A percentile compares a stretch with the other conserved stretches of the same genome.
Evolutionary conservation across 2,888 invertebrate genomes (phyloP).

Genomic region (Eilema sororculum): DNA sequence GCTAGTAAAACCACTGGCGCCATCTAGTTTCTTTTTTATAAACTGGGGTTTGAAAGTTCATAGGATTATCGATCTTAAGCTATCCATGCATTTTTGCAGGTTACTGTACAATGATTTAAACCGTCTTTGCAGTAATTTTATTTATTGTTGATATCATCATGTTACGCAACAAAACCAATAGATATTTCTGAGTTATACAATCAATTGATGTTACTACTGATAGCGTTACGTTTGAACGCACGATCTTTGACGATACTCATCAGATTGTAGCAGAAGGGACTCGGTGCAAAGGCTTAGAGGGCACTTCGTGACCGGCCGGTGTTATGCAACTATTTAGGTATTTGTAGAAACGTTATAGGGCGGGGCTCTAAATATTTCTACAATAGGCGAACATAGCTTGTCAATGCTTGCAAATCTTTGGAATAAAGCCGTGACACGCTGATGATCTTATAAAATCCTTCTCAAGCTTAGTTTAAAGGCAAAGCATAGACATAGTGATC

Average conservation of each 20-base stretch:
- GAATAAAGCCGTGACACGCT: not conserved
- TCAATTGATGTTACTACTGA: slow-evolving; percentile 19
- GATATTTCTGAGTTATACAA: not conserved
- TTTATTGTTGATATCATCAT: not conserved
- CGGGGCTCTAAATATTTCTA: not conserved
- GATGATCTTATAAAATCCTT: not conserved
- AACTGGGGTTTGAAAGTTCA: no score
- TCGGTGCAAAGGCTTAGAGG: slow-evolving; percentile 29
- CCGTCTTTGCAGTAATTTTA: no score
- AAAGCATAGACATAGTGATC: not conserved
- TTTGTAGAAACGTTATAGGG: slow-evolving; percentile 28
- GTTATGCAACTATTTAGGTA: slow-evolving; percentile 37
- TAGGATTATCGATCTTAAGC: no score
- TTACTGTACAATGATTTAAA: no score
- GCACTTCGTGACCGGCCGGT: slow-evolving; percentile 43
- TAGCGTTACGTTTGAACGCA: slow-evolving; percentile 30
- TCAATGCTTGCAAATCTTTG: not conserved
- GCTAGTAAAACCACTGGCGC: no score
- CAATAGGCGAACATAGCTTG: not conserved
- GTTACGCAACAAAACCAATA: not conserved
- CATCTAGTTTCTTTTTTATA: no score
- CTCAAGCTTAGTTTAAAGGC: not conserved
- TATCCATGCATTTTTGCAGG: no score
- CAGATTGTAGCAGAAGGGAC: slow-evolving; percentile 31
- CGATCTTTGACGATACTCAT: slow-evolving; percentile 36